Evolutionary conservation across 2,888 invertebrate genomes (phyloP), one percentile per base, ranked within the genome.

Genomic region (Criorhina ranunculi): DNA sequence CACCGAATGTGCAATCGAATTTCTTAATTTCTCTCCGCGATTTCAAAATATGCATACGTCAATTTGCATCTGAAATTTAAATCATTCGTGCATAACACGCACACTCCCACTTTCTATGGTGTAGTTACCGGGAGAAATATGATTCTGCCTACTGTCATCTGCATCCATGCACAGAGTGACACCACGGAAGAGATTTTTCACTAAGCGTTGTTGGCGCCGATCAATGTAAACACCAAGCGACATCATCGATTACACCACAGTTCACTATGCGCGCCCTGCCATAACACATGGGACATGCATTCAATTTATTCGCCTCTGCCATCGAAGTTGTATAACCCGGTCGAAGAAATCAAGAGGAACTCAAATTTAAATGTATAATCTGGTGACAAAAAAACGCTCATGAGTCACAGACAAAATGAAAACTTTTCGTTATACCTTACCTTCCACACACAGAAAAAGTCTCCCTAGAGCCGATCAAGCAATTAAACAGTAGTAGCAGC

Each of bases 31-130:
- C 55, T 29, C 33, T 11, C 15, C 1, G 33, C 12, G 55, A 76
- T 77, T 76, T 72, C 76, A 64, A 76, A 81, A 70, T 31, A 15
- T 29, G 4, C 24, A 24, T 3, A 24, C 24, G 29, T 44, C 42
- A 35, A 76, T 82, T 76, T 77, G 51, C 76, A 82, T 82, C 76
- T 12, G 51, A 82, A 70, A 76, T 70, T 44, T n/a, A 60, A 72
- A 64, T 76, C 70, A 35, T 29, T 29, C 59, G 51, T 62, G 62
- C 69, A 81, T 76, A 75, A 76, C 59, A 31, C 40, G 42, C 76
- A 29, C 33, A 62, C 64, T 35, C 57, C 57, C 51, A 72, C 76
- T 76, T 51, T 51, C 51, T 66, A 40, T 35, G 31, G 7, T n/a
- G 37, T 15, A 24, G 6, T 59, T 59, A 42, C 59, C 59, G 9